A percentile compares a stretch with the other conserved stretches of the same genome.
Evolutionary conservation across 1,140 invertebrate species (phyloP).

Genomic region (Saccostrea cuccullata): DNA sequence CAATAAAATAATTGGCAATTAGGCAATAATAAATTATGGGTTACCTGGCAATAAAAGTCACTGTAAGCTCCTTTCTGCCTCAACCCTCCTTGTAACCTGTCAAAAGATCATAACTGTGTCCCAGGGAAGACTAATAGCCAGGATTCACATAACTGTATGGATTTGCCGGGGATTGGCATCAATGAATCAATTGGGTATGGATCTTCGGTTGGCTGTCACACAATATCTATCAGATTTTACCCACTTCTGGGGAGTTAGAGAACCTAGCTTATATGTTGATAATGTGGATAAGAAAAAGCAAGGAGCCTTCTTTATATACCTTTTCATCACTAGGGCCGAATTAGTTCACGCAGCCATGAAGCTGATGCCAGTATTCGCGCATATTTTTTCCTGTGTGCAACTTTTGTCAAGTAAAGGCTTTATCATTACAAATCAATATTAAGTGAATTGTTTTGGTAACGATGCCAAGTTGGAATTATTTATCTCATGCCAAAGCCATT

Average conservation of each 20-base stretch:
- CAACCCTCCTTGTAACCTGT: constrained; percentile 15
- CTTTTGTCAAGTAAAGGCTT: no score
- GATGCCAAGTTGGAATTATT: constrained; percentile 32
- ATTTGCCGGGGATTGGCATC: no score
- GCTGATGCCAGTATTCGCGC: background rate
- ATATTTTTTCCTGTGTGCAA: constrained; percentile 26
- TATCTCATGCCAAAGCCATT: constrained; percentile 31
- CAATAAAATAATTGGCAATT: no score
- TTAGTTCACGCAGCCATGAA: background rate
- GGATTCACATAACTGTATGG: constrained; percentile 32
- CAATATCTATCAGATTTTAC: no score
- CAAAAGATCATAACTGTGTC: constrained; percentile 25
- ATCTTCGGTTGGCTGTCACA: no score
- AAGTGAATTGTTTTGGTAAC: no score
- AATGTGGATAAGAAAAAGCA: constrained; percentile 29
- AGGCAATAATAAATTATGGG: no score
- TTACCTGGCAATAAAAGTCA: constrained; percentile 31
- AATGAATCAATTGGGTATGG: no score
- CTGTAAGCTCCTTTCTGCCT: constrained; percentile 6
- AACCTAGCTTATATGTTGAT: background rate
- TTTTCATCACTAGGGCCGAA: no score
- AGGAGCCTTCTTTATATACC: no score
- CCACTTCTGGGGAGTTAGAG: background rate
- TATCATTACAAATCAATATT: constrained; percentile 30
- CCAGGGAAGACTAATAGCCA: constrained; percentile 20